Conservation (phyloP, 1,140 invertebrate species). For the Phocides pigmalion region DNA sequence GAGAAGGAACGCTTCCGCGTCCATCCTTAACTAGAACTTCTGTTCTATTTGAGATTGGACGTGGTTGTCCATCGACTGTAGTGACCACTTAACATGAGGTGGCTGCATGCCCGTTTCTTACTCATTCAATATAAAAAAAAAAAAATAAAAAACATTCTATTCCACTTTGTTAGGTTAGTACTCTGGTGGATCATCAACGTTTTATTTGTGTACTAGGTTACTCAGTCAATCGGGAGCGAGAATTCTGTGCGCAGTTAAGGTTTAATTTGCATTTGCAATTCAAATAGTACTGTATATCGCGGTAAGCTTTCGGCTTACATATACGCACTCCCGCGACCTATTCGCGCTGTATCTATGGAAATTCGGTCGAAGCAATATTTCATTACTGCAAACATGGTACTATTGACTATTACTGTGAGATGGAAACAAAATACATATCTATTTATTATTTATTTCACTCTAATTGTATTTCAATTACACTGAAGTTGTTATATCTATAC, state of each 20-base stretch:
- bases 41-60: no score
- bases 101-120: no score
- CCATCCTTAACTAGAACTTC: no score
- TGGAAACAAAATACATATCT: no score
- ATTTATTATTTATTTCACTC: no score
- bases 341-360: constrained; percentile 5
- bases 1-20: no score
- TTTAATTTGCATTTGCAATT: constrained; percentile 62
- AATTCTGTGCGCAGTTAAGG: constrained; percentile 36
- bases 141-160: background rate
- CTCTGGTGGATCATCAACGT: constrained; percentile 11
- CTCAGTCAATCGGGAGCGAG: constrained; percentile 36
- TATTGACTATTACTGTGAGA: background rate
- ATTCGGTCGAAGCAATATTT: background rate
- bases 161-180: constrained; percentile 11
- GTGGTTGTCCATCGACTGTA: no score
- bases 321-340: constrained; percentile 28
- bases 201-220: constrained; percentile 26
- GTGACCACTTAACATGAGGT: no score
- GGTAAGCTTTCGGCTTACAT: constrained; percentile 52
- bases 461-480: no score
- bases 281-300: constrained; percentile 51
- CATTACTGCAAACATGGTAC: background rate
- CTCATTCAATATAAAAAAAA: no score
- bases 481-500: no score